Conservation (phyloP, 1,140 invertebrate species). For the Lethrus apterus region DNA sequence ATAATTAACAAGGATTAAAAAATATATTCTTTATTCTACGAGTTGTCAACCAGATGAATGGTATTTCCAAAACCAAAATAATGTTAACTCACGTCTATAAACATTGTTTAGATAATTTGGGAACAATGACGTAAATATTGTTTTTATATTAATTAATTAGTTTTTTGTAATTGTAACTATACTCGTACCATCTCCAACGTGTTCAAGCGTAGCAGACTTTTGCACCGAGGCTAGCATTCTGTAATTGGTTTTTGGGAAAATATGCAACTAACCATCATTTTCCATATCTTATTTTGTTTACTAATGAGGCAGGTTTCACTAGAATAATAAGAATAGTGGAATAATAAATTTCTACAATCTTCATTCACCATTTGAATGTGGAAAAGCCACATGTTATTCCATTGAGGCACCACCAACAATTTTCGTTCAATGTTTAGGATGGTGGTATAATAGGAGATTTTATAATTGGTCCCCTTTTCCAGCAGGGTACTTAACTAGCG, state of each 20-base stretch:
- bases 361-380: background rate
- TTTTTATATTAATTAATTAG: no score
- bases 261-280: background rate
- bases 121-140: no score
- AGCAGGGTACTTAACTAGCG: background rate
- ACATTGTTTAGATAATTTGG: no score
- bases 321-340: no score
- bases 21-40: no score
- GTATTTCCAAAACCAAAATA: no score
- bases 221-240: constrained; percentile 1
- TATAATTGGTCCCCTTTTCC: background rate
- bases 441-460: background rate
- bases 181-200: background rate
- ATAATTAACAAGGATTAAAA: no score
- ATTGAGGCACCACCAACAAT: background rate
- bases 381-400: background rate
- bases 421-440: background rate
- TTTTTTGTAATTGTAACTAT: no score
- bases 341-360: background rate
- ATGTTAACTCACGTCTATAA: no score
- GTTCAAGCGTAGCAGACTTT: background rate
- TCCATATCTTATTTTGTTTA: background rate
- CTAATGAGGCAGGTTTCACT: constrained; percentile 3
- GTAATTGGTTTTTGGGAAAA: background rate
- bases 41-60: no score